Evolutionary conservation across 2,113 vertebrate species (phyloP).

Genomic region (Anoura caudifer): DNA sequence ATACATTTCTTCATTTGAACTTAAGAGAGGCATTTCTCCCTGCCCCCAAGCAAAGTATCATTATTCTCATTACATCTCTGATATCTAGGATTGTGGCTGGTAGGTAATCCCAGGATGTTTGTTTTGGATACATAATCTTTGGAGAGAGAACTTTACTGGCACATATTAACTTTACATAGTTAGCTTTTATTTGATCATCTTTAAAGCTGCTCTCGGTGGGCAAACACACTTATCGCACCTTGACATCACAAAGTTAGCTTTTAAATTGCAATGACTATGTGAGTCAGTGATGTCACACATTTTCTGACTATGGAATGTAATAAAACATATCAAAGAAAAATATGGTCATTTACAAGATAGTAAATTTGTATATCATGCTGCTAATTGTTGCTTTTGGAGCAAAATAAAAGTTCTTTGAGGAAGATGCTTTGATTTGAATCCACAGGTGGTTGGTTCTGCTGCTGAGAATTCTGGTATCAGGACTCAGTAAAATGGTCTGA

Average conservation of each 20-base stretch:
- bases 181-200: conserved; percentile 28
- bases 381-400: not conserved
- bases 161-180: conserved; percentile 25
- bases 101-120: not conserved
- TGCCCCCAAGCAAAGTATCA: not conserved
- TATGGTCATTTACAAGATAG: not conserved
- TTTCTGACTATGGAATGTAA: not conserved
- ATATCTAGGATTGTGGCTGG: not conserved
- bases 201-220: conserved; percentile 34
- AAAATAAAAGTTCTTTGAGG: not conserved
- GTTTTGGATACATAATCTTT: not conserved
- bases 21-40: not conserved
- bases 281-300: not conserved
- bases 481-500: not conserved
- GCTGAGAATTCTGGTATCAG: not conserved
- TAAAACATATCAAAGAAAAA: not conserved
- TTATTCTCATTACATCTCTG: not conserved
- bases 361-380: not conserved
- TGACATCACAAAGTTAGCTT: conserved; percentile 21
- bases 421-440: not conserved
- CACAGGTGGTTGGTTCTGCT: not conserved
- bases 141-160: not conserved
- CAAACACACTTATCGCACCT: not conserved
- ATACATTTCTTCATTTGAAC: not conserved
- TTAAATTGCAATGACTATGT: not conserved